Percentiles rank a stretch among this genome's conserved stretches.
Evolutionary conservation across 1,140 invertebrate species (phyloP).

Genomic region (Drosophila ambigua): DNA sequence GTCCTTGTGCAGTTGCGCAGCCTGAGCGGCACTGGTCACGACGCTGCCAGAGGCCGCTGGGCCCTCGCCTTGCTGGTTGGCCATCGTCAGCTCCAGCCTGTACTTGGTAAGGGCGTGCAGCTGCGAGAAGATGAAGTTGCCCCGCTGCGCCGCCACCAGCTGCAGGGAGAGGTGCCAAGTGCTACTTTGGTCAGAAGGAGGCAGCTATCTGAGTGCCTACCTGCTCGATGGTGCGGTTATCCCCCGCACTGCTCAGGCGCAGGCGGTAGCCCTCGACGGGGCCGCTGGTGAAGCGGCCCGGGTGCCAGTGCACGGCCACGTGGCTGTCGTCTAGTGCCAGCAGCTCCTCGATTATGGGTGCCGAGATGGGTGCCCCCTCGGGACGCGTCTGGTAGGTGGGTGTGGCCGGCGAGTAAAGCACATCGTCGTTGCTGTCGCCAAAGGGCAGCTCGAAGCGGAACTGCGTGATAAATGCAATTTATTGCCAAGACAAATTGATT

Average conservation of each 20-base stretch:
- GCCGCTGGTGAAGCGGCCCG: conserved; percentile 93
- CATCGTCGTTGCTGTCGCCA: conserved; percentile 88
- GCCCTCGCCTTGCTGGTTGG: conserved; percentile 92
- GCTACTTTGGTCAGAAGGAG: background rate
- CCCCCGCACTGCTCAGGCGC: conserved; percentile 86
- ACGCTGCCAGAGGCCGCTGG: conserved; percentile 81
- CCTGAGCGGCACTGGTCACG: conserved; percentile 86
- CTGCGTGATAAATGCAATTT: conserved; percentile 16
- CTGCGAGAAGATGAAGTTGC: conserved; percentile 88
- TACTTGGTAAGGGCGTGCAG: conserved; percentile 91
- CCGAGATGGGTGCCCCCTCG: conserved; percentile 89
- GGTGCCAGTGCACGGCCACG: conserved; percentile 94
- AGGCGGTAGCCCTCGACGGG: conserved; percentile 88
- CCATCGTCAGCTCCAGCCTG: conserved; percentile 90
- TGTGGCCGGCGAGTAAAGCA: conserved; percentile 91
- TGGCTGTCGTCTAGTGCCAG: conserved; percentile 92
- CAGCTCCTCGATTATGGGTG: conserved; percentile 89
- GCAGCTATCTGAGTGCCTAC: conserved; percentile 8
- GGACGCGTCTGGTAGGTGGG: conserved; percentile 92
- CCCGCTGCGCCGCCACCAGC: conserved; percentile 33
- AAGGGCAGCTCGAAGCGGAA: conserved; percentile 93
- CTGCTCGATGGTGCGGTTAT: conserved; percentile 39
- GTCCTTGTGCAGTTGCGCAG: conserved; percentile 33
- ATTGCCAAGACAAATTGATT: too few relatives aligned
- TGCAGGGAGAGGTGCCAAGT: background rate